Conservation (phyloP, 2,113 vertebrate species). For the Halichoeres trimaculatus region DNA sequence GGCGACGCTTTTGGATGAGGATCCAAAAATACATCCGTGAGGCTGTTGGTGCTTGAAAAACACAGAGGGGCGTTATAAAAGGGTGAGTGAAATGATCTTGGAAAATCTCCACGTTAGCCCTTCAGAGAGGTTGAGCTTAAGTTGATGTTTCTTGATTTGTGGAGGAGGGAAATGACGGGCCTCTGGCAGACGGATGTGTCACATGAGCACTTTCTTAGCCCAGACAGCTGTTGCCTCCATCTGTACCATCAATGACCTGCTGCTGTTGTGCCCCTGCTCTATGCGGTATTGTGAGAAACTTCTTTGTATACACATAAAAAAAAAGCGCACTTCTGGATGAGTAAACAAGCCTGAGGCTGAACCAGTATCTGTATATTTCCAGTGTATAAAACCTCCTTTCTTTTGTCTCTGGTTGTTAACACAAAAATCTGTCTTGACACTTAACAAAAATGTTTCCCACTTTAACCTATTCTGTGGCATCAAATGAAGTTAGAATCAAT, state of each 20-base stretch:
- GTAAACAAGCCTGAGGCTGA: not conserved
- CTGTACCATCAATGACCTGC: slow-evolving; percentile 52
- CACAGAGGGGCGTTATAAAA: slow-evolving; percentile 24
- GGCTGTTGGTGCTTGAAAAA: slow-evolving; percentile 28
- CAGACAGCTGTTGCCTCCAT: slow-evolving; percentile 66
- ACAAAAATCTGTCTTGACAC: too few relatives aligned
- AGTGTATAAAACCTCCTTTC: not conserved
- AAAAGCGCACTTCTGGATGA: not conserved
- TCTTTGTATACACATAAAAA: not conserved
- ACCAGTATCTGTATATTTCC: not conserved
- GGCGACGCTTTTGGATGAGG: slow-evolving; percentile 38
- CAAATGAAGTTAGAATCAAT: too few relatives aligned
- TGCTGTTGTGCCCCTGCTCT: slow-evolving; percentile 10
- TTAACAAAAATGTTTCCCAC: too few relatives aligned
- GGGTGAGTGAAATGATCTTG: slow-evolving; percentile 34
- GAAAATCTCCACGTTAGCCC: slow-evolving; percentile 29
- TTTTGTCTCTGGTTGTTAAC: too few relatives aligned
- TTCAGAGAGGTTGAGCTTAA: slow-evolving; percentile 32
- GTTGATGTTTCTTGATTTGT: slow-evolving; percentile 45
- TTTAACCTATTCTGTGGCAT: too few relatives aligned
- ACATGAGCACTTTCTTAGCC: slow-evolving; percentile 51
- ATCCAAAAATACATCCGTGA: slow-evolving; percentile 54
- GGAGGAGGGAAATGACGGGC: slow-evolving; percentile 45
- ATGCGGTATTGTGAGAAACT: not conserved
- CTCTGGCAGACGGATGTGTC: slow-evolving; percentile 43